A percentile compares a stretch with the other conserved stretches of the same genome.
These are phyloP conservation scores for Acanthurus leucopareius DNA, from an alignment of 2,797 vertebrate genomes.

Conservation along the genomic window DNA sequence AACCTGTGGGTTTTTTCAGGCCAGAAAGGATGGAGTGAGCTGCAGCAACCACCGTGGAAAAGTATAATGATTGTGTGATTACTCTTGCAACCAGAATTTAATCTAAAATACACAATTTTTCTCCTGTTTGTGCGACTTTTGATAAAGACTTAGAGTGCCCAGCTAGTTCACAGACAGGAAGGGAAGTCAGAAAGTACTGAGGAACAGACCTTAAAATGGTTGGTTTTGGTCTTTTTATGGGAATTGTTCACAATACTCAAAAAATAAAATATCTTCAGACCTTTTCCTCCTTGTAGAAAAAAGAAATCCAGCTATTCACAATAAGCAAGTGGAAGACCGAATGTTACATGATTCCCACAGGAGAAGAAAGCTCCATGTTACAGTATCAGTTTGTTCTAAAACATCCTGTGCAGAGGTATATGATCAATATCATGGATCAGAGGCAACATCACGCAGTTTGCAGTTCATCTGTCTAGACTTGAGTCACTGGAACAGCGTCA, in stretches of 20 bases:
- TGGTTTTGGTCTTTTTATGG: too few relatives aligned
- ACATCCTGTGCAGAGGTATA: constrained; percentile 20
- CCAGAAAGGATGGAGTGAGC: too few relatives aligned
- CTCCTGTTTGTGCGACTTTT: not conserved
- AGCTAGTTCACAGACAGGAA: not conserved
- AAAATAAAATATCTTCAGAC: too few relatives aligned
- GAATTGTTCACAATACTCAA: too few relatives aligned
- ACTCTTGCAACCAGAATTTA: too few relatives aligned
- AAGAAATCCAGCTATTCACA: not conserved
- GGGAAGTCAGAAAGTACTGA: not conserved
- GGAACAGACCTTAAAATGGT: too few relatives aligned
- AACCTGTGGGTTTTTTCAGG: too few relatives aligned
- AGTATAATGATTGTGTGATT: too few relatives aligned
- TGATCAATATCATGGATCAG: constrained; percentile 24
- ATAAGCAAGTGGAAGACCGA: not conserved
- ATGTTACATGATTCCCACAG: not conserved
- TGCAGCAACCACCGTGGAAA: too few relatives aligned
- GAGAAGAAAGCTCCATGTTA: not conserved
- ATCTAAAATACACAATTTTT: not conserved
- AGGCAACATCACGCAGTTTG: constrained; percentile 16
- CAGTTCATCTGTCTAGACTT: constrained; percentile 20
- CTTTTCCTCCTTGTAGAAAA: not conserved
- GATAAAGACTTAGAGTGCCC: not conserved
- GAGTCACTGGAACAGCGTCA: not conserved
- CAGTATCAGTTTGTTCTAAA: not conserved